Percentiles rank a stretch among this genome's conserved stretches.
These are phyloP conservation scores for Sebastes glaucus DNA, from an alignment of 2,797 vertebrate genomes.

Conservation along the genomic window DNA sequence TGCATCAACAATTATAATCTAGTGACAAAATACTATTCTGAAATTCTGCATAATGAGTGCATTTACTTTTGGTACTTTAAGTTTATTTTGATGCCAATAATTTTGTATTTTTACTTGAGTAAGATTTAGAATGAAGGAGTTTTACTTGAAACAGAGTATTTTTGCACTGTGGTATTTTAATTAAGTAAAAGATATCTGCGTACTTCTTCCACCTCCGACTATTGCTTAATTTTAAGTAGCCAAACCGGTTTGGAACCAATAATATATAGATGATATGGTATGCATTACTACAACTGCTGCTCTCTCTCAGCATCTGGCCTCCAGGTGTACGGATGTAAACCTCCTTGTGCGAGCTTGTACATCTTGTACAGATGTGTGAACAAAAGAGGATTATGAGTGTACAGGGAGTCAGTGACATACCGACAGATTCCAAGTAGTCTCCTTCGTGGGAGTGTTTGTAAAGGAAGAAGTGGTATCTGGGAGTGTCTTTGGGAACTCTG, in stretches of 20 bases:
- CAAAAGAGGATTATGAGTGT: conserved; percentile 1
- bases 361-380: background rate
- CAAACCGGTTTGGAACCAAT: background rate
- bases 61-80: too few species aligned
- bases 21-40: too few species aligned
- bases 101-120: too few species aligned
- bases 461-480: conserved; percentile 98
- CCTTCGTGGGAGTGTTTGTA: conserved; percentile 97
- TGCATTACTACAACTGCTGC: too few species aligned
- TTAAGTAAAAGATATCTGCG: too few species aligned
- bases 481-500: conserved; percentile 92
- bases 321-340: conserved; percentile 7
- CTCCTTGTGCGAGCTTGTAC: background rate
- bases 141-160: too few species aligned
- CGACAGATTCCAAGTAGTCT: conserved; percentile 92
- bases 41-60: too few species aligned
- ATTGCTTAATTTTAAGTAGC: background rate
- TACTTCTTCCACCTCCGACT: background rate
- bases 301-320: background rate
- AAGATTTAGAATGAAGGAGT: too few species aligned
- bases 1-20: too few species aligned
- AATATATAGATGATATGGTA: background rate
- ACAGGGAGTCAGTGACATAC: conserved; percentile 76
- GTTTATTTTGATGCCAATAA: too few species aligned
- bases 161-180: rapidly evolving